Base-by-base conservation (phyloP, 2,888 invertebrate genomes). In the Sinotaia quadrata region DNA sequence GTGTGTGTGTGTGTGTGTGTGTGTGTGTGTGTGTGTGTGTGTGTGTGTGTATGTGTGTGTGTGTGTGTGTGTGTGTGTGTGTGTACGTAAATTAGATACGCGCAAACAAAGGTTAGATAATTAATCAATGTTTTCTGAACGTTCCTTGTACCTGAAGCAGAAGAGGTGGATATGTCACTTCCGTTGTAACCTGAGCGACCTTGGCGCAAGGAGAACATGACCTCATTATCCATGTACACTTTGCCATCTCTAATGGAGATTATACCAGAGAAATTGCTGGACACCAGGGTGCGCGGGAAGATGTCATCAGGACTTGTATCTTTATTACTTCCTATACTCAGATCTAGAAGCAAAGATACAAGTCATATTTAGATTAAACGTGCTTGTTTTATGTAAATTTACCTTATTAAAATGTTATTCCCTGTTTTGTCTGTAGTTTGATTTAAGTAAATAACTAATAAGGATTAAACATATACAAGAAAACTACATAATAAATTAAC, bases 1-100 rank as follows among this genome's bases (percentile, higher is more conserved):
- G n/a, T n/a, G n/a, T n/a, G n/a, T n/a, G n/a, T n/a, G n/a, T 47
- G 47, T 47, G 47, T 47, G 47, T 47, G 47, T 47, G 47, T 47
- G 47, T 47, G 47, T 47, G 47, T 47, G 47, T 47, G 47, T 47
- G 47, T 47, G 47, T 47, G 47, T 47, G 59, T 41, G 59, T 59
- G n/a, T 33, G 34, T n/a, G 54, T 54, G 54, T 54, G 54, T 54
- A 31, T 54, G 54, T 54, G 54, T 54, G 54, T 58, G 34, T 58
- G 54, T 21, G 54, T 21, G 54, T 21, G 54, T 33, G 31, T 33
- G 33, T 12, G 15, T 15, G 10, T 15, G 33, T n/a, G 21, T 29
- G 18, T 29, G 15, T 8, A 18, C 15, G 33, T 10, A 29, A 29
- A 29, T 29, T 2, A 57, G 21, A 29, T 34, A 58, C 58, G 41